Percentiles rank a stretch among this genome's conserved stretches.
Conservation (phyloP, 2,113 vertebrate species). For the Clinocottus analis region DNA sequence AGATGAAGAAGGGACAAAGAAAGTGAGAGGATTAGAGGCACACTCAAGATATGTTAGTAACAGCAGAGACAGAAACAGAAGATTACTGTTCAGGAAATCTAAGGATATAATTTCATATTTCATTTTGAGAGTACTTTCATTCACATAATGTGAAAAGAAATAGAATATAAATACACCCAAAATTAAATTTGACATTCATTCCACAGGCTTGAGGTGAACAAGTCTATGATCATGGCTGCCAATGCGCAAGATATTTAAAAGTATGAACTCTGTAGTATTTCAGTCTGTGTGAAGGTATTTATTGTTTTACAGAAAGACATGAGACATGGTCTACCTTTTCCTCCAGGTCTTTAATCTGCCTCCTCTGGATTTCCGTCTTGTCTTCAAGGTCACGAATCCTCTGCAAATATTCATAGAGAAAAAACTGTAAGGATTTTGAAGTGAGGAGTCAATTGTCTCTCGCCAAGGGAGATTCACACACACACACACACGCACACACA, state of each 20-base stretch:
- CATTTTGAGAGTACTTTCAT: neutral
- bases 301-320: neutral
- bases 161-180: neutral
- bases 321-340: constrained; percentile 89
- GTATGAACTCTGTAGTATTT: neutral
- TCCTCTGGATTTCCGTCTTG: constrained; percentile 98
- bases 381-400: constrained; percentile 98
- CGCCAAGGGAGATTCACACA: neutral
- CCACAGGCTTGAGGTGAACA: neutral
- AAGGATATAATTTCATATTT: neutral
- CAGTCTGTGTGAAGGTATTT: neutral
- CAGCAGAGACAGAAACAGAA: constrained; percentile 45
- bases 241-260: neutral
- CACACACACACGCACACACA: neutral
- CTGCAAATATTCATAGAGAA: constrained; percentile 77
- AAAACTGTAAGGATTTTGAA: neutral
- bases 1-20: constrained; percentile 39
- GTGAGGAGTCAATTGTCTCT: neutral
- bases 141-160: neutral
- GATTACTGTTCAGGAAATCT: constrained; percentile 5
- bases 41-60: constrained; percentile 65
- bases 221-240: neutral
- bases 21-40: constrained; percentile 53
- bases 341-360: constrained; percentile 98
- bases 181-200: neutral